Conservation (phyloP, 1,140 invertebrate species). For the Harpegnathos saltator region DNA sequence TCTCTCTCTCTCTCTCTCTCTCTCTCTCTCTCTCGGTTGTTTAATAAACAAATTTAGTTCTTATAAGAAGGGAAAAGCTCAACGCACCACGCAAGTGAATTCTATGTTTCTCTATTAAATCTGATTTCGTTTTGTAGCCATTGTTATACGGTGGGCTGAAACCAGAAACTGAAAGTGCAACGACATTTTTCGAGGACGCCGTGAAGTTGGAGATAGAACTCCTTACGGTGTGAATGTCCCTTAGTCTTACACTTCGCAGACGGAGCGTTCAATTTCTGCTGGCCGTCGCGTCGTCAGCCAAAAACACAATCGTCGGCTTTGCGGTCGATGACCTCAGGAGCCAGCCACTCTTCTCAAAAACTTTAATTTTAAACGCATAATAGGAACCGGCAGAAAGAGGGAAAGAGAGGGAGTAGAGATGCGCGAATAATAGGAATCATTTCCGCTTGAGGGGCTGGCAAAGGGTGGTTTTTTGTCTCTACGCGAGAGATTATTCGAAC, state of each 20-base stretch:
- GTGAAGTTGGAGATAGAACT: no score
- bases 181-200: not conserved
- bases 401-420: no score
- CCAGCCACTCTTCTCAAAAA: not conserved
- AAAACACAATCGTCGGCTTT: constrained; percentile 1
- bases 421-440: constrained; percentile 30
- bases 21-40: no score
- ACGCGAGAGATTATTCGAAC: constrained; percentile 59
- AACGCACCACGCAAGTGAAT: no score
- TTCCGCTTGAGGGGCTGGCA: constrained; percentile 63
- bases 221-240: not conserved
- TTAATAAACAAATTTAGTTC: no score
- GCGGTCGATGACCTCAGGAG: not conserved
- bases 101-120: no score
- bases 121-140: no score
- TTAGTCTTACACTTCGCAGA: not conserved
- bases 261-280: not conserved
- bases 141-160: no score
- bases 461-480: constrained; percentile 73
- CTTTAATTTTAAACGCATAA: constrained; percentile 36
- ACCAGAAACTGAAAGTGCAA: not conserved
- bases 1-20: no score
- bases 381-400: constrained; percentile 1
- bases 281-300: not conserved
- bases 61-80: no score